Conservation (phyloP, 2,797 vertebrate species). For the Gambelia wislizenii region DNA sequence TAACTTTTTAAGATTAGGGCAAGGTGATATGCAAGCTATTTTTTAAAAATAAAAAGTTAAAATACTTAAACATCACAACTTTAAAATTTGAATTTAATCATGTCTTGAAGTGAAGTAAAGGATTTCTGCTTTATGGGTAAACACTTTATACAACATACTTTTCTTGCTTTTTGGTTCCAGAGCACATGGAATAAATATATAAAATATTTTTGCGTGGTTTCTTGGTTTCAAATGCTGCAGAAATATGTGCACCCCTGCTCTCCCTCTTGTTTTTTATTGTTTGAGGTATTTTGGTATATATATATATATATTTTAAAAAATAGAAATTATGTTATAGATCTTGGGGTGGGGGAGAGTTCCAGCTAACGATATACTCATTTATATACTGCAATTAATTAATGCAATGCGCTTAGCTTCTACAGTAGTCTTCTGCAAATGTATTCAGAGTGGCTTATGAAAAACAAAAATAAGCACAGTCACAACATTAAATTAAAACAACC, state of each 20-base stretch:
- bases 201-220: background rate
- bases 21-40: background rate
- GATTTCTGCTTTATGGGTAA: conserved; percentile 11
- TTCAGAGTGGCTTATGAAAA: background rate
- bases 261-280: background rate
- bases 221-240: background rate
- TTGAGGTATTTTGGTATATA: background rate
- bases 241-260: background rate
- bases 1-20: background rate
- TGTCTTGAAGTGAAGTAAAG: background rate
- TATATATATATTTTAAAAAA: background rate
- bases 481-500: background rate
- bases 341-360: background rate
- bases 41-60: no score
- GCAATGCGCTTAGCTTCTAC: background rate
- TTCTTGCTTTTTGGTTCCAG: background rate
- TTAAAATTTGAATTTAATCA: background rate
- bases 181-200: background rate
- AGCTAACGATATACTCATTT: background rate
- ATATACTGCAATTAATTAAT: background rate
- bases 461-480: background rate
- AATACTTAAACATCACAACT: no score
- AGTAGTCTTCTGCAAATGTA: background rate
- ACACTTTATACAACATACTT: fast-evolving
- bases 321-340: background rate